Percentiles rank a stretch among this genome's conserved stretches.
Conservation (phyloP, 2,113 vertebrate genomes). For the Conger conger region DNA sequence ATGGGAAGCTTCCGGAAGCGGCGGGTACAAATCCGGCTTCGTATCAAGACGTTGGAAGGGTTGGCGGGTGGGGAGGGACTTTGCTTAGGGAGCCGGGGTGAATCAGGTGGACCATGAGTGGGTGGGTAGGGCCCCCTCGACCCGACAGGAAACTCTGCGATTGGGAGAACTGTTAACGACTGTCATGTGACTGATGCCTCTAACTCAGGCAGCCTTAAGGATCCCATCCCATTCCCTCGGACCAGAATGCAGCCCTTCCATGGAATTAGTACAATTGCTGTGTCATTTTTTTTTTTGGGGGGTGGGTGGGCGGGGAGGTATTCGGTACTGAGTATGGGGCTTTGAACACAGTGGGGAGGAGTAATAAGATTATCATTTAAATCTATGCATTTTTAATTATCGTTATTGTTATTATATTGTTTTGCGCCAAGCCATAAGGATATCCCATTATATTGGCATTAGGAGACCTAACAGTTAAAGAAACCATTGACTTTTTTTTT, state of each 20-base stretch:
- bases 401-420: slow-evolving; percentile 70
- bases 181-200: slow-evolving; percentile 82
- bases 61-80: neutral
- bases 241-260: slow-evolving; percentile 40
- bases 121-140: slow-evolving; percentile 18
- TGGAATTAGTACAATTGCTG: slow-evolving; percentile 60
- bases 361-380: slow-evolving; percentile 84
- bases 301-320: slow-evolving; percentile 54
- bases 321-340: slow-evolving; percentile 57
- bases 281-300: slow-evolving; percentile 77
- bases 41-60: neutral
- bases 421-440: slow-evolving; percentile 91
- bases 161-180: slow-evolving; percentile 55
- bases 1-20: neutral
- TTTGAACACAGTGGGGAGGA: slow-evolving; percentile 70
- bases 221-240: slow-evolving; percentile 70
- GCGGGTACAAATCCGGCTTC: slow-evolving; percentile 19
- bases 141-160: slow-evolving; percentile 53
- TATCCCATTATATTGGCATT: slow-evolving; percentile 82
- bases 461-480: slow-evolving; percentile 81
- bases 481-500: slow-evolving; percentile 67
- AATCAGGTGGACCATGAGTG: neutral
- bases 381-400: slow-evolving; percentile 90
- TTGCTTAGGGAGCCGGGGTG: neutral
- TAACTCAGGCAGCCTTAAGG: slow-evolving; percentile 76